Percentiles rank a stretch among this genome's conserved stretches.
Evolutionary conservation across 2,888 invertebrate genomes (phyloP).

Genomic region (Stomorhina lunata): DNA sequence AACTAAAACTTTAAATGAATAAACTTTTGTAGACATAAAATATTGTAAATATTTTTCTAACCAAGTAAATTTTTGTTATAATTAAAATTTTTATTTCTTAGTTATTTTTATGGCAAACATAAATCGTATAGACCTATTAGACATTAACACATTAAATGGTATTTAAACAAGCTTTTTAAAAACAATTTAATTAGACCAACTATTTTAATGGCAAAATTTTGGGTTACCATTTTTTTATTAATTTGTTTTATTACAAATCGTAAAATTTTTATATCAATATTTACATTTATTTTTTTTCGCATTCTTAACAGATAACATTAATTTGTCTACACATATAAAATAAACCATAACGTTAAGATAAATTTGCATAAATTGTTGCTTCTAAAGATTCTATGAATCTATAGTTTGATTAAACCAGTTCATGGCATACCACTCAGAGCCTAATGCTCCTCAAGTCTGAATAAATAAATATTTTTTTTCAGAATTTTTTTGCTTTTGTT

Average conservation of each 20-base stretch:
- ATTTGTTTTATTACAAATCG: constrained; percentile 46
- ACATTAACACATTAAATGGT: background rate
- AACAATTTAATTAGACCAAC: background rate
- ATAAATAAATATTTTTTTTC: background rate
- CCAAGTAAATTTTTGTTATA: too few species aligned
- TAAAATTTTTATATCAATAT: constrained; percentile 57
- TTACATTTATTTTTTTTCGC: constrained; percentile 45
- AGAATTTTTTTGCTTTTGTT: background rate
- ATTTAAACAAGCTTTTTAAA: background rate
- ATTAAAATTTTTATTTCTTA: background rate
- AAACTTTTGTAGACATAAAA: too few species aligned
- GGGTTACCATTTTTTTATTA: background rate
- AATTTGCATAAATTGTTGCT: constrained; percentile 58
- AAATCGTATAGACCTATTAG: background rate
- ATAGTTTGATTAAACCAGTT: constrained; percentile 56
- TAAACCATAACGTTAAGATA: constrained; percentile 17
- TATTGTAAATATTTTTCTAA: background rate
- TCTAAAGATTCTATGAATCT: constrained; percentile 32
- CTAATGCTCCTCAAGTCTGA: constrained; percentile 8
- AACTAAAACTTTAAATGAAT: background rate
- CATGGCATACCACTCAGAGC: constrained; percentile 42
- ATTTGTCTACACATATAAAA: constrained; percentile 48
- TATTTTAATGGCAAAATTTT: constrained; percentile 1
- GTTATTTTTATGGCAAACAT: background rate
- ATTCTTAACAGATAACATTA: constrained; percentile 40